Conservation (phyloP, 1,140 invertebrate genomes). For the Nasonia longicornis region DNA sequence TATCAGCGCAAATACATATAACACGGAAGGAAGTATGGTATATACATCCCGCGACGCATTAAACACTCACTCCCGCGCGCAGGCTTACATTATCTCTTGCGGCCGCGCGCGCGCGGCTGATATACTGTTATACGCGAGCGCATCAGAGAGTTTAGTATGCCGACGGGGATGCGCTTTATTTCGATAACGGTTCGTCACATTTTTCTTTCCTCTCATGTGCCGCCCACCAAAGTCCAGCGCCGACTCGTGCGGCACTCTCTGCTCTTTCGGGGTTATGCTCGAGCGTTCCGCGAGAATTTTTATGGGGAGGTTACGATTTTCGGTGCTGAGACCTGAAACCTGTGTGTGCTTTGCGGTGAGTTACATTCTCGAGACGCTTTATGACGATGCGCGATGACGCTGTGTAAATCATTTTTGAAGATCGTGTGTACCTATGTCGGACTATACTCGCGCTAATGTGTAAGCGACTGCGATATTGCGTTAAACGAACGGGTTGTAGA, state of each 20-base stretch:
- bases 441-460: too few species aligned
- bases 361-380: too few species aligned
- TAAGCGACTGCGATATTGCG: too few species aligned
- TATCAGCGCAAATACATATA: neutral
- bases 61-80: neutral
- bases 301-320: too few species aligned
- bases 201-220: conserved; percentile 2
- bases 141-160: neutral
- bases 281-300: too few species aligned
- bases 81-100: neutral
- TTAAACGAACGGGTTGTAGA: too few species aligned
- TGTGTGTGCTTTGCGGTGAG: too few species aligned
- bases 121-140: conserved; percentile 7
- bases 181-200: conserved; percentile 33
- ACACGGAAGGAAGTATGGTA: neutral
- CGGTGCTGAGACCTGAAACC: too few species aligned
- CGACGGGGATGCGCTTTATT: conserved; percentile 14
- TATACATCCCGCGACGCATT: neutral
- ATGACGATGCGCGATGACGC: too few species aligned
- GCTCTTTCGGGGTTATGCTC: too few species aligned
- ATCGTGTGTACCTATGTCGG: too few species aligned
- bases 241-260: neutral
- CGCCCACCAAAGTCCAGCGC: neutral
- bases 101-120: neutral
- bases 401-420: too few species aligned